Base-by-base conservation (phyloP, 1,140 invertebrate genomes). In the Papilio xuthus region DNA sequence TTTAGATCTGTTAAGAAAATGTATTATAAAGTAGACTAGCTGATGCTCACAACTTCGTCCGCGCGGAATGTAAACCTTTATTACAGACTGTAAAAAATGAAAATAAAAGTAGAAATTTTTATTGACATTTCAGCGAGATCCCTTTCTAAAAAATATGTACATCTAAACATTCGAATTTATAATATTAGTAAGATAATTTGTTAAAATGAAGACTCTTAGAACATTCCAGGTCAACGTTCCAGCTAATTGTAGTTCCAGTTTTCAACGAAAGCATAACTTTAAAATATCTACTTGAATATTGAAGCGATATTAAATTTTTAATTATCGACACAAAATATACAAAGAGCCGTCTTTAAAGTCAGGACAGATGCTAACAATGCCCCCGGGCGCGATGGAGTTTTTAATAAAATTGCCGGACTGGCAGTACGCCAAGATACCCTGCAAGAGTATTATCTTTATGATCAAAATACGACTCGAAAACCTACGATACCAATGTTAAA, bases 371-470 rank as follows among this genome's bases (percentile, higher is more conserved):
- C 78, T 81, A 82, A 83, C 82, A 83, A 85, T 84, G 76, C 71
- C 37, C 41, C 42, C 7, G 41, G 71, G 71, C 42, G 67, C 79
- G 78, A 69, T 53, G 60, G 60, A 78, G 78, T 82, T 84, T 84
- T 84, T 81, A 82, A 83, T 86, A 83, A 86, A 86, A 86, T 84
- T 79, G 82, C 53, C 76, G 26, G 47, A 26, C 75, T 86, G 84
- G 84, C 84, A 47, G n/a, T 44, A 47, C 60, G 84, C 84, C 84
- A 86, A 78, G 50, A 37, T 77, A 73, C 67, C 75, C 44, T 32
- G 42, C 47, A 78, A 75, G 71, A 73, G 47, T 71, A 71, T 26
- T 73, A 73, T 73, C 42, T 73, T 72, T 42, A 12, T 42, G n/a
- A 47, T 72, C 37, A 47, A 44, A 72, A 47, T 47, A 72, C 12